A percentile compares a stretch with the other conserved stretches of the same genome.
These are phyloP conservation scores for Bolinopsis microptera DNA, from an alignment of 37 sponge, comb jelly and placozoan genomes.

Conservation along the genomic window DNA sequence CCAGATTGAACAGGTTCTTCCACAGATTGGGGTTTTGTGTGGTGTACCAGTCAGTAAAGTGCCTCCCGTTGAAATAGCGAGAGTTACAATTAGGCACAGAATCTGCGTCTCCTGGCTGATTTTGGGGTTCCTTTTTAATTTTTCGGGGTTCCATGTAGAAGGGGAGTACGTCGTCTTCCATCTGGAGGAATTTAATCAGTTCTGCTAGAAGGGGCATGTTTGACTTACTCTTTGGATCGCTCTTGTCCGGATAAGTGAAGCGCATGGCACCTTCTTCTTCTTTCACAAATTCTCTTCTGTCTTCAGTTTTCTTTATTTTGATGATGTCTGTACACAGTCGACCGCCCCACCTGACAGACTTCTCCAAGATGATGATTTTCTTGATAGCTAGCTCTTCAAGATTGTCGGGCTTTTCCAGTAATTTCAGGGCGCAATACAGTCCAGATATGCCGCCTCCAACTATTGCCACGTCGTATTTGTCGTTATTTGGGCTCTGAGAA, in stretches of 20 bases:
- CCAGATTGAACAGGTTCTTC: not conserved
- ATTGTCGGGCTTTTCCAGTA: not conserved
- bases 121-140: not conserved
- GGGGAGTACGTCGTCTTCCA: not conserved
- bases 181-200: not conserved
- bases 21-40: not conserved
- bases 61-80: not conserved
- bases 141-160: not conserved
- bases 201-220: not conserved
- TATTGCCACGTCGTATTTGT: not conserved
- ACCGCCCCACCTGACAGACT: not conserved
- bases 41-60: slow-evolving; percentile 16
- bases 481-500: not conserved
- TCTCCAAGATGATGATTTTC: not conserved
- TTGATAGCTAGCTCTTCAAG: not conserved
- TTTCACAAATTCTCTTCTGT: not conserved
- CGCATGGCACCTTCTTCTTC: slow-evolving; percentile 6
- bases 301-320: not conserved
- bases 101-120: not conserved
- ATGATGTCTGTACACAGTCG: not conserved
- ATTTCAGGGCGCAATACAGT: not conserved
- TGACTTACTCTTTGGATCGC: not conserved
- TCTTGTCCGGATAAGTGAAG: not conserved
- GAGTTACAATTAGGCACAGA: not conserved
- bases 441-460: slow-evolving; percentile 1